phyloP scores from a whole-genome alignment of 2,888 invertebrate genomes.

The Epirrhoe alternata region DNA sequence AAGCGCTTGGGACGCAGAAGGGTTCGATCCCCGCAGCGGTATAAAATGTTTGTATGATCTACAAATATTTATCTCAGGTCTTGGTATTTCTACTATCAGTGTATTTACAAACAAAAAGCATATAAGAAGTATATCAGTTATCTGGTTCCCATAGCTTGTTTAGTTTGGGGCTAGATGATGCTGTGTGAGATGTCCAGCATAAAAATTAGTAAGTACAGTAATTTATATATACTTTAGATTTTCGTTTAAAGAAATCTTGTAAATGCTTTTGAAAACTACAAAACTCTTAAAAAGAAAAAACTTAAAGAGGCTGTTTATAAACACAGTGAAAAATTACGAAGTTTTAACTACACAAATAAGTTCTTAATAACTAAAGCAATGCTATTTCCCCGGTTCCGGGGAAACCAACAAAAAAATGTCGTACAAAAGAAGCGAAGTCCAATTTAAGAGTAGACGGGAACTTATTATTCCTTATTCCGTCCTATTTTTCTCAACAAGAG shows the following conservation, averaged over 20 bases:
- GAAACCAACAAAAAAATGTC: constrained; percentile 60
- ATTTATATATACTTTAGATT: background rate
- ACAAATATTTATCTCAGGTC: too few species aligned
- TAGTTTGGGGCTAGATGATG: too few species aligned
- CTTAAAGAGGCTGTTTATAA: constrained; percentile 2
- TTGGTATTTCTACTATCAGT: too few species aligned
- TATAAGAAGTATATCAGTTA: too few species aligned
- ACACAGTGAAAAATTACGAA: constrained; percentile 55
- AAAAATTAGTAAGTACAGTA: too few species aligned
- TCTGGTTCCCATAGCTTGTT: too few species aligned
- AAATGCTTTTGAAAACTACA: too few species aligned
- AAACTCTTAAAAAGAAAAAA: constrained; percentile 1
- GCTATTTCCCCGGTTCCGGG: constrained; percentile 51
- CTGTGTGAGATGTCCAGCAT: too few species aligned
- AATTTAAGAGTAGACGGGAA: constrained; percentile 76
- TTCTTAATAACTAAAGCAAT: constrained; percentile 63
- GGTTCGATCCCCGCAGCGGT: too few species aligned
- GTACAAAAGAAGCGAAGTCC: constrained; percentile 69
- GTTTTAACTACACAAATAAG: constrained; percentile 63
- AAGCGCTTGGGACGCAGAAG: too few species aligned
- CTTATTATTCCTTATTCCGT: constrained; percentile 80
- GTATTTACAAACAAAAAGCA: too few species aligned
- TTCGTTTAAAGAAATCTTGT: background rate
- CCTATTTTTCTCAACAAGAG: constrained; percentile 82
- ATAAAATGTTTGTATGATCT: too few species aligned